Evolutionary conservation across 2,888 invertebrate genomes (phyloP), one percentile per base, ranked within the genome.

Genomic region (Eilema caniola): DNA sequence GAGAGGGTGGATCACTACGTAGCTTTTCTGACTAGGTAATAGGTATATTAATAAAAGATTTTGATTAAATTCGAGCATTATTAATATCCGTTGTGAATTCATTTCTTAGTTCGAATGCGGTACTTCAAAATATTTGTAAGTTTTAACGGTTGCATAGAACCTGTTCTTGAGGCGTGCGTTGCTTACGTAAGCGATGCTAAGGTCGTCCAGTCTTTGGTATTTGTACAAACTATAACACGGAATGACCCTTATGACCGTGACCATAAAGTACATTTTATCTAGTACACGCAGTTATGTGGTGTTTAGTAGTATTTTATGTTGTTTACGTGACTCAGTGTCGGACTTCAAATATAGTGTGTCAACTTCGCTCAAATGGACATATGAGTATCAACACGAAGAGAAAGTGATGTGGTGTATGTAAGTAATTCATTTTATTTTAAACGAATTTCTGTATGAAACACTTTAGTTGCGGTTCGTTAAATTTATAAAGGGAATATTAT

Each of bases 101-200:
- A 33, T 24, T 24, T 20, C 10, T 37, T 23, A 23, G 23, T 28
- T 23, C 20, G 11, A n/a, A 53, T 28, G 23, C 62, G 60, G 16
- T 62, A 62, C 33, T 33, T 37, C 7, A 62, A 57, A 24, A 60
- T 53, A 63, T 67, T 53, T 63, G 24, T 62, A 53, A 72, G 62
- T 65, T 59, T 76, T 53, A 67, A 63, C 61, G 56, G 74, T 69
- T 83, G 80, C 80, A 78, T 75, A 73, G 28, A 82, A 83, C 83
- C 75, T 71, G 83, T 79, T 80, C 71, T 79, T 76, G 72, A 83
- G 83, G 80, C 78, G 82, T 80, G 66, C 65, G 72, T n/a, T 41
- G 74, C 70, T 86, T 86, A 87, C 88, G 86, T 86, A 87, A 88
- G 77, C 64, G 67, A 71, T 78, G 70, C 76, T 87, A 88, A 88